These are phyloP conservation scores for Campopleginae sp. DNA, from an alignment of 2,888 invertebrate species.

Conservation along the genomic window DNA sequence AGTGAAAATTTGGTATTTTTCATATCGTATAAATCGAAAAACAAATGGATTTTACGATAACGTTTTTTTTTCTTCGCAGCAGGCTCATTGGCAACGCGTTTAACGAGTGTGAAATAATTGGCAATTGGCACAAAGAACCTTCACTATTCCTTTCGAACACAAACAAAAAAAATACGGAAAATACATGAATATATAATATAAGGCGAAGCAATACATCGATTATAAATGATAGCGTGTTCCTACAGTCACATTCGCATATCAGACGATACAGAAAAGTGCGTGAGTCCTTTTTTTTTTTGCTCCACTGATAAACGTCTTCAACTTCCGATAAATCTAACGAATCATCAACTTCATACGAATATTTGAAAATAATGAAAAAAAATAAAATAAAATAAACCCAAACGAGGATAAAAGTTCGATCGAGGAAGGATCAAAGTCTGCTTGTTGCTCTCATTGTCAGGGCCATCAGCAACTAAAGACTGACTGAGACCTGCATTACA, in stretches of 20 bases:
- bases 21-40: not conserved
- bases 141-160: not conserved
- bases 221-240: conserved; percentile 4
- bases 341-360: not conserved
- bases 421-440: conserved; percentile 75
- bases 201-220: not conserved
- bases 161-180: not conserved
- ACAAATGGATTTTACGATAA: not conserved
- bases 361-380: conserved; percentile 18
- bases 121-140: conserved; percentile 35
- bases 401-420: conserved; percentile 53
- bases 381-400: not conserved
- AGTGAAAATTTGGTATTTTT: conserved; percentile 4
- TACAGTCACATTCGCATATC: conserved; percentile 39
- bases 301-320: conserved; percentile 1
- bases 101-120: not conserved
- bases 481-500: conserved; percentile 84
- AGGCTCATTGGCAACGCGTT: not conserved
- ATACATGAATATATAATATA: not conserved
- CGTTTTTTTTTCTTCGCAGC: not conserved
- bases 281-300: conserved; percentile 7
- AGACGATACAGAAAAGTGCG: conserved; percentile 21
- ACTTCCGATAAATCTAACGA: conserved; percentile 37
- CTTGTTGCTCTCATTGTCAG: conserved; percentile 73
- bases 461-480: conserved; percentile 82